These are phyloP conservation scores for Teleogryllus oceanicus DNA, from an alignment of 2,888 invertebrate species.

Conservation along the genomic window DNA sequence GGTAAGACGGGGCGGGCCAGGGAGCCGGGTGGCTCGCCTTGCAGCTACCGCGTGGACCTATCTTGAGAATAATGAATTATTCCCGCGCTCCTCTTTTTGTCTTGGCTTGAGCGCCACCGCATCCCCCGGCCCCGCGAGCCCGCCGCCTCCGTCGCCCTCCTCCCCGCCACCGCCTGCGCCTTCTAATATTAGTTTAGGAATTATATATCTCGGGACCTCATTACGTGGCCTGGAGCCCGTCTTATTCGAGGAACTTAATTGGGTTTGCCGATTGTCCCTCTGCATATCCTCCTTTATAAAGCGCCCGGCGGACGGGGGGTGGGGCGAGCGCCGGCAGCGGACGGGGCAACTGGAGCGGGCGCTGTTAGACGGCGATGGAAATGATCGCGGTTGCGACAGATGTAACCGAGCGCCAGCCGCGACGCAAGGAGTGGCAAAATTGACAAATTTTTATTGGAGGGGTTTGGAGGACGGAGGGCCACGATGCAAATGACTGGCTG, in stretches of 20 bases:
- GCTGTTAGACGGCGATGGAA: too few relatives aligned
- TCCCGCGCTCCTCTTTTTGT: background rate
- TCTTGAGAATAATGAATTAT: constrained; percentile 18
- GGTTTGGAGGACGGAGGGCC: too few relatives aligned
- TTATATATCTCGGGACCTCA: background rate
- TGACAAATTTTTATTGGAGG: too few relatives aligned
- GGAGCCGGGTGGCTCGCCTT: too few relatives aligned
- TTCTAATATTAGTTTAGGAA: constrained; percentile 3
- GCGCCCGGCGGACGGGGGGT: background rate
- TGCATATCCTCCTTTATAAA: background rate
- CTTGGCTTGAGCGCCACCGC: background rate
- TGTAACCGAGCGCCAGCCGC: too few relatives aligned
- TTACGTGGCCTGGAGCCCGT: background rate
- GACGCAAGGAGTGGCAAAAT: too few relatives aligned
- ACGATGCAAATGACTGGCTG: too few relatives aligned
- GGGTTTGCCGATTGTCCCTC: constrained; percentile 3
- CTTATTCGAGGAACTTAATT: constrained; percentile 18
- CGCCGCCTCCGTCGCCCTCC: background rate
- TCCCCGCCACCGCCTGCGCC: background rate
- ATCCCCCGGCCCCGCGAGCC: background rate
- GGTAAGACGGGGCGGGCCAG: too few relatives aligned
- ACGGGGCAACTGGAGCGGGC: too few relatives aligned
- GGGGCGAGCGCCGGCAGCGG: background rate
- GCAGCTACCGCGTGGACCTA: background rate
- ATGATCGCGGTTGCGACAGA: too few relatives aligned